Base-by-base conservation (phyloP, 2,113 vertebrate genomes). In the Nothoprocta perdicaria region DNA sequence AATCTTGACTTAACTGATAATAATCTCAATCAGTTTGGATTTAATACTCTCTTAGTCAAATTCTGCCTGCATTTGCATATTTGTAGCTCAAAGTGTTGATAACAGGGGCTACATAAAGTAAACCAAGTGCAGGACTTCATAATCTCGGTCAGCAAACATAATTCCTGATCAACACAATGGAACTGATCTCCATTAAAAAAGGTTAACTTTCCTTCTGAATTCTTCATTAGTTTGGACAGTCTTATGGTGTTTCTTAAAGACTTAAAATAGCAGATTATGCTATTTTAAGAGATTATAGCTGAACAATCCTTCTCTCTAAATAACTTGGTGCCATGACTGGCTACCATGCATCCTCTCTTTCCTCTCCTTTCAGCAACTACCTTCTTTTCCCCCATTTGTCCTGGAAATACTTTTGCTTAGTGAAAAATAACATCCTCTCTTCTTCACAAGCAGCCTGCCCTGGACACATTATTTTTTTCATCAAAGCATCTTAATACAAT, bases 201-300 rank as follows among this genome's bases (percentile, higher is more conserved):
- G 50, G 48, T 69, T 81, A 35, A 50, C 76, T 84, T 92, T 88
- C 26, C 29, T 86, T 91, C 93, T 55, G 48, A 82, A 45, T 88
- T 71, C 26, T 48, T 52, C 46, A 52, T 24, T 67, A 31, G 72
- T 93, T 66, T 48, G 76, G 33, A 67, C 62, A 16, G 76, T 74
- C 63, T 73, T 57, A 31, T 58, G 40, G 13, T 58, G 68, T 92
- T 93, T 93, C 62, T 73, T 58, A 86, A 89, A 92, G 53, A 26
- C 48, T 82, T 82, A 31, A 66, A 61, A 55, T 27, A n/a, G n/a
- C n/a, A n/a, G n/a, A n/a, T n/a, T n/a, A n/a, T n/a, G n/a, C n/a
- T n/a, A n/a, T n/a, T n/a, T n/a, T n/a, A n/a, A n/a, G n/a, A 58
- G 43, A 7, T 66, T 81, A 33, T 15, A 23, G n/a, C 38, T 58